These are phyloP conservation scores for Periophthalmus modestus DNA, from an alignment of 2,113 vertebrate species.

Conservation along the genomic window DNA sequence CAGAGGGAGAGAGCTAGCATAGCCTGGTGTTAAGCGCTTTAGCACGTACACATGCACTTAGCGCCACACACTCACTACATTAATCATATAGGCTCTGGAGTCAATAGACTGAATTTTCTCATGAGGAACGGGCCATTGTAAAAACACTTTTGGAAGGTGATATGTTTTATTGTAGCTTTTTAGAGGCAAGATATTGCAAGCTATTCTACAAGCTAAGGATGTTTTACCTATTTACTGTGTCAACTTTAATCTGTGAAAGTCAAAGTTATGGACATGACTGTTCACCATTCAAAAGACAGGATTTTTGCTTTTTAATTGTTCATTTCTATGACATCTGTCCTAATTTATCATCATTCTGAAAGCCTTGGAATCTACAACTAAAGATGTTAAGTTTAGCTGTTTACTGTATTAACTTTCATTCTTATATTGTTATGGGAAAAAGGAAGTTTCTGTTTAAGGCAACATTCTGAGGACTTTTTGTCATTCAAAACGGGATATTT, in stretches of 20 bases:
- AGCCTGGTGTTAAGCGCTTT: slow-evolving; percentile 39
- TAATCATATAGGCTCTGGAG: slow-evolving; percentile 49
- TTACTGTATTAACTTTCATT: neutral
- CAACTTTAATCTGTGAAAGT: too few relatives aligned
- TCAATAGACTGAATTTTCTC: slow-evolving; percentile 73
- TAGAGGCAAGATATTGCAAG: neutral
- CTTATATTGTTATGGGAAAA: neutral
- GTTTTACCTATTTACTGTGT: neutral
- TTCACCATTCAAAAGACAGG: too few relatives aligned
- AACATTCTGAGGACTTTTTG: too few relatives aligned
- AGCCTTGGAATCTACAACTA: too few relatives aligned
- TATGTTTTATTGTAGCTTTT: neutral
- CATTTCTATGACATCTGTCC: too few relatives aligned
- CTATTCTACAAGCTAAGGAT: too few relatives aligned
- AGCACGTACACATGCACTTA: slow-evolving; percentile 14
- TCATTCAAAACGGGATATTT: too few relatives aligned
- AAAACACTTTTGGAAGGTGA: neutral
- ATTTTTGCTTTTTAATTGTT: too few relatives aligned
- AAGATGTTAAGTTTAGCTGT: neutral
- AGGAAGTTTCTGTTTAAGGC: too few relatives aligned
- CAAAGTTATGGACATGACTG: too few relatives aligned
- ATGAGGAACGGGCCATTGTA: neutral
- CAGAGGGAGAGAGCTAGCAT: slow-evolving; percentile 32
- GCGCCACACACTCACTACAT: slow-evolving; percentile 37
- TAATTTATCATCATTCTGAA: too few relatives aligned